Evolutionary conservation across 2,113 vertebrate genomes (phyloP).

Genomic region (Stictonetta naevosa): DNA sequence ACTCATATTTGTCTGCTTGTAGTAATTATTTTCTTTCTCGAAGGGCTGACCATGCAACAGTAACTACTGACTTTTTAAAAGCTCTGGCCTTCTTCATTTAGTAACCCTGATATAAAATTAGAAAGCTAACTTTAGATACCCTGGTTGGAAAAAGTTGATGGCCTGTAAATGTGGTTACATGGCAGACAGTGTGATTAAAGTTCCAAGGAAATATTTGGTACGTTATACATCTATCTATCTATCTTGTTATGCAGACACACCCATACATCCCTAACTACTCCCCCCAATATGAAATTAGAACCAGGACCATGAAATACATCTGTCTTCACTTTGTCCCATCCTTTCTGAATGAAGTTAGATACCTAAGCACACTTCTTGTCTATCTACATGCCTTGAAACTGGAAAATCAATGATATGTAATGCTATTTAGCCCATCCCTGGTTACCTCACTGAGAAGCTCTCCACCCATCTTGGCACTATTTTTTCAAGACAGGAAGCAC

Average conservation of each 20-base stretch:
- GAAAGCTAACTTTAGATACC: not conserved
- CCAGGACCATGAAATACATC: not conserved
- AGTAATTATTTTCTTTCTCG: not conserved
- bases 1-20: not conserved
- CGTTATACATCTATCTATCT: not conserved
- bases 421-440: not conserved
- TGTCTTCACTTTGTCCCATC: not conserved
- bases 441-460: not conserved
- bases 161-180: not conserved
- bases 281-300: not conserved
- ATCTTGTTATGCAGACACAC: not conserved
- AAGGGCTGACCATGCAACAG: not conserved
- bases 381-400: not conserved
- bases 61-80: not conserved
- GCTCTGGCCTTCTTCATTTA: not conserved
- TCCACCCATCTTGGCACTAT: conserved; percentile 19
- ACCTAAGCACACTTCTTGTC: not conserved
- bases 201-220: not conserved
- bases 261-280: not conserved
- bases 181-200: not conserved
- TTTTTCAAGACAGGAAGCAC: conserved; percentile 25
- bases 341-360: not conserved
- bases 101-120: conserved; percentile 24
- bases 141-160: not conserved
- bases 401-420: not conserved